phyloP scores from a whole-genome alignment of 2,113 vertebrate genomes.

The Alaudala cheleensis region DNA sequence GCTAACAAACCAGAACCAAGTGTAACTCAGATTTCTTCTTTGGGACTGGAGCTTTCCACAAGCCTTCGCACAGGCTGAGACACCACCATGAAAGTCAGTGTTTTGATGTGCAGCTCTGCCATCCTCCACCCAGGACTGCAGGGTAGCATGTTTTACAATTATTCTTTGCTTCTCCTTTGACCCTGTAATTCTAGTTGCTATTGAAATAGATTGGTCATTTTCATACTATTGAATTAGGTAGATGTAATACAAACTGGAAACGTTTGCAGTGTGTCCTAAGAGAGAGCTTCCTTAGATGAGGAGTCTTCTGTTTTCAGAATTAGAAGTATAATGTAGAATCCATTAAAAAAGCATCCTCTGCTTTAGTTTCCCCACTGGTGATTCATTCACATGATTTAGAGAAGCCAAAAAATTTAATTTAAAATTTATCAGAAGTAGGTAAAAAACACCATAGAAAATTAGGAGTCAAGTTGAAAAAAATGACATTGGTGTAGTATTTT shows the following conservation, averaged over 20 bases:
- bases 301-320: not conserved
- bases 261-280: not conserved
- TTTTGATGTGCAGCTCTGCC: not conserved
- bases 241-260: not conserved
- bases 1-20: not conserved
- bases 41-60: not conserved
- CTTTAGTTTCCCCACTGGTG: not conserved
- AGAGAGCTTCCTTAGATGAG: not conserved
- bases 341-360: not conserved
- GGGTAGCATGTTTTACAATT: not conserved
- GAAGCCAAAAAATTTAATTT: not conserved
- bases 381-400: not conserved
- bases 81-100: not conserved
- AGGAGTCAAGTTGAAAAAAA: not conserved
- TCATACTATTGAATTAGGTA: not conserved
- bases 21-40: not conserved
- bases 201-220: not conserved
- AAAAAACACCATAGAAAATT: not conserved
- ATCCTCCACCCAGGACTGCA: not conserved
- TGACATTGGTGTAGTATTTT: fast-evolving
- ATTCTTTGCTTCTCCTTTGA: not conserved
- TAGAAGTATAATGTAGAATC: not conserved
- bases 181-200: not conserved
- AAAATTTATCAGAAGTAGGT: not conserved
- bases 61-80: not conserved